A percentile compares a stretch with the other conserved stretches of the same genome.
These are phyloP conservation scores for Lasiurus borealis DNA, from an alignment of 2,113 vertebrate species.

Conservation along the genomic window DNA sequence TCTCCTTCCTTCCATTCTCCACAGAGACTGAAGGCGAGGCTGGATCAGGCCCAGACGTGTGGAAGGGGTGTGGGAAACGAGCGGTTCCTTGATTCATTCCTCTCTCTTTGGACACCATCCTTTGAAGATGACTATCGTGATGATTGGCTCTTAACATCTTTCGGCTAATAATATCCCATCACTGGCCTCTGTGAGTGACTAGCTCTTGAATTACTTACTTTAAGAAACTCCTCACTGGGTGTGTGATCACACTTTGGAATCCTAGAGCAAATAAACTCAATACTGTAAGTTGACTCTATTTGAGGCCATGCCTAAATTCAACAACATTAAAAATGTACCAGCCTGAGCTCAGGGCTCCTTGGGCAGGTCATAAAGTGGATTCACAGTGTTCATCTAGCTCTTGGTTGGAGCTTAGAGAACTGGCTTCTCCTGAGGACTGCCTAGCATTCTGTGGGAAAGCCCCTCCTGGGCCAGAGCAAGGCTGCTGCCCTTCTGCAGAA, in stretches of 20 bases:
- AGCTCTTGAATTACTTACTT: slow-evolving; percentile 62
- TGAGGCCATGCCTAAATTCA: background rate
- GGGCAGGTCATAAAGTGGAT: background rate
- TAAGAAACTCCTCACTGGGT: background rate
- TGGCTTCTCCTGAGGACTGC: background rate
- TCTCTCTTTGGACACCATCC: background rate
- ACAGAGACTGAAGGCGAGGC: background rate
- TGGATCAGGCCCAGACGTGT: background rate
- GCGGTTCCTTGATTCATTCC: background rate
- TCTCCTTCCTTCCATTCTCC: background rate
- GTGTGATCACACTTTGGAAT: slow-evolving; percentile 58
- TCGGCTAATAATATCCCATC: background rate
- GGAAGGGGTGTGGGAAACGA: background rate
- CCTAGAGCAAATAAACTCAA: slow-evolving; percentile 58
- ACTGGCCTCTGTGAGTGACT: background rate
- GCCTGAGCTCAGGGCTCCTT: background rate
- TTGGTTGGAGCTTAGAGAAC: background rate
- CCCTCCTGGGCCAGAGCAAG: background rate
- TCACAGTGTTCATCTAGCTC: background rate
- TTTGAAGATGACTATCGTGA: background rate
- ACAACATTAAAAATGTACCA: slow-evolving; percentile 62
- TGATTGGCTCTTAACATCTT: background rate
- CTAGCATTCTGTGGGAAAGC: background rate
- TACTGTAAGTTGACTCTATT: slow-evolving; percentile 62
- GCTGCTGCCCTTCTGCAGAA: background rate